Conservation (phyloP, 1,140 invertebrate species). For the Oedothorax gibbosus region DNA sequence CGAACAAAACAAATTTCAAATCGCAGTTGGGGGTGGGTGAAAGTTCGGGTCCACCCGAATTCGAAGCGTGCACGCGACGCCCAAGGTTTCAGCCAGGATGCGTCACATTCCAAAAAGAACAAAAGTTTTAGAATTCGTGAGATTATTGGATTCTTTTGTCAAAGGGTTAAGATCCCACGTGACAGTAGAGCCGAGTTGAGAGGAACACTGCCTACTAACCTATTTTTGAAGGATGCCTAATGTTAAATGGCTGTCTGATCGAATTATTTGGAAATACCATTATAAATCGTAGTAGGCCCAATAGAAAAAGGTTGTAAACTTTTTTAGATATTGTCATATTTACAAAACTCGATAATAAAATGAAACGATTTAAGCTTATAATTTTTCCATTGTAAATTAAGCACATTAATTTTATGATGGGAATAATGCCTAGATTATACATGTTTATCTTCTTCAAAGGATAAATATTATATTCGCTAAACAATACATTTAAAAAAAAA, state of each 20-base stretch:
- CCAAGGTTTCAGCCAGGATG: constrained; percentile 28
- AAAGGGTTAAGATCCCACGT: constrained; percentile 29
- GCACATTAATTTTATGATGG: too few relatives aligned
- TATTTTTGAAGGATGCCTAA: constrained; percentile 4
- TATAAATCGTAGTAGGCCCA: too few relatives aligned
- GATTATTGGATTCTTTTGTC: constrained; percentile 36
- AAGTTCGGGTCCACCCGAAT: constrained; percentile 45
- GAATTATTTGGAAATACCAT: too few relatives aligned
- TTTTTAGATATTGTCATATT: too few relatives aligned
- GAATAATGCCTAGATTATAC: too few relatives aligned
- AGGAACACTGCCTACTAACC: constrained; percentile 15
- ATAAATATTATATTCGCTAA: too few relatives aligned
- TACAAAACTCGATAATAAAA: too few relatives aligned
- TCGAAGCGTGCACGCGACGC: constrained; percentile 29
- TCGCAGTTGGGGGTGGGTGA: constrained; percentile 32
- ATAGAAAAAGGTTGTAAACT: too few relatives aligned
- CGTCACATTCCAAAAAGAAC: constrained; percentile 4
- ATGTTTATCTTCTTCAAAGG: too few relatives aligned
- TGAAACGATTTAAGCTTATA: too few relatives aligned
- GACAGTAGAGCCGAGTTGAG: background rate
- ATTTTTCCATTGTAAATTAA: too few relatives aligned
- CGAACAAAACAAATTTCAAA: constrained; percentile 14
- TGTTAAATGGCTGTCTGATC: background rate
- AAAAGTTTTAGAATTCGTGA: constrained; percentile 29
- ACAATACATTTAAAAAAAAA: too few relatives aligned